Evolutionary conservation across 1,140 invertebrate species (phyloP).

Genomic region (Drosophila bipectinata): DNA sequence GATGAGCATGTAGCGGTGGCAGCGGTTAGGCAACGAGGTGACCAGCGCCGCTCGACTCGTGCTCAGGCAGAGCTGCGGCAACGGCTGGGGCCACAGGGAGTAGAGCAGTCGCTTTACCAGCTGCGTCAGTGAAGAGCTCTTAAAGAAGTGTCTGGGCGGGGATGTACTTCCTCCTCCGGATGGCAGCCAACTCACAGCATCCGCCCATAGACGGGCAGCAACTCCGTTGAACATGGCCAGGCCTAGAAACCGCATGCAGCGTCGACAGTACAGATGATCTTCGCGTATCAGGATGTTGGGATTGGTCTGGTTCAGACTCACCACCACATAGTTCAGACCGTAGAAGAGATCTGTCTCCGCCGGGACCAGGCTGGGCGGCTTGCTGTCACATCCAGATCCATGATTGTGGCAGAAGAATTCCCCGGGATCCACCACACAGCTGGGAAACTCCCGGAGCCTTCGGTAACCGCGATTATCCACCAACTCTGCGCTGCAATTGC

Average conservation of each 20-base stretch:
- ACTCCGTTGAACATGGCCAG: constrained; percentile 35
- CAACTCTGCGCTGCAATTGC: constrained; percentile 33
- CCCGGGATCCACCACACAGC: constrained; percentile 62
- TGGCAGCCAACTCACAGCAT: constrained; percentile 47
- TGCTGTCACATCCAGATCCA: not conserved
- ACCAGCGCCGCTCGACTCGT: constrained; percentile 48
- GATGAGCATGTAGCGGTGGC: constrained; percentile 59
- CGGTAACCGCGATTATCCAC: constrained; percentile 27
- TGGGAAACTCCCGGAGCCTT: constrained; percentile 67
- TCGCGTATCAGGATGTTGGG: constrained; percentile 18
- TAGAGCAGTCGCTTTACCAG: constrained; percentile 46
- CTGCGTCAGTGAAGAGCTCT: constrained; percentile 47
- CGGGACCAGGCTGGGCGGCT: constrained; percentile 45
- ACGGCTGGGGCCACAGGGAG: constrained; percentile 41
- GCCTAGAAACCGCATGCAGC: constrained; percentile 66
- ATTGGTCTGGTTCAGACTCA: constrained; percentile 29
- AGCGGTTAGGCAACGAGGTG: constrained; percentile 47
- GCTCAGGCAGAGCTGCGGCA: constrained; percentile 27
- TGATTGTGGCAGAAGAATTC: constrained; percentile 79
- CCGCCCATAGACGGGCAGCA: constrained; percentile 69
- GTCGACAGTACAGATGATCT: constrained; percentile 61
- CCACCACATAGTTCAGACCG: constrained; percentile 67
- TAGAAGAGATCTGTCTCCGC: constrained; percentile 57
- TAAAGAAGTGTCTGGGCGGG: constrained; percentile 42
- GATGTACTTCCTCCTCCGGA: too few relatives aligned